Evolutionary conservation across 2,797 vertebrate species (phyloP).

Genomic region (Crocodylus rhombifer): DNA sequence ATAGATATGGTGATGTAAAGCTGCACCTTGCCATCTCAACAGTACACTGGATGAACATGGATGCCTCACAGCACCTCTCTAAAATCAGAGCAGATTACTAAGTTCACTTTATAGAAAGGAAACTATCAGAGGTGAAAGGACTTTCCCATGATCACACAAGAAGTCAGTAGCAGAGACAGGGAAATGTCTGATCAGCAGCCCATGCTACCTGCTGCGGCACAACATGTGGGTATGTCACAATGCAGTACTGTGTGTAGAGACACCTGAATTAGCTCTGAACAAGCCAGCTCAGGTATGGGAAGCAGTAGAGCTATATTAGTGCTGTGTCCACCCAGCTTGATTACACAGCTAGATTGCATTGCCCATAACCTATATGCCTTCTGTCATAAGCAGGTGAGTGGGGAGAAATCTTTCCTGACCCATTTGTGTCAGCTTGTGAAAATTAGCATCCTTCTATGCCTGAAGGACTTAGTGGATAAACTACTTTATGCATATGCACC

Average conservation of each 20-base stretch:
- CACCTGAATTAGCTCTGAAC: too few species aligned
- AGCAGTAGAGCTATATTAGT: too few species aligned
- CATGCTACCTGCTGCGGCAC: neutral
- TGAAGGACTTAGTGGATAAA: neutral
- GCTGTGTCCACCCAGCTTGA: too few species aligned
- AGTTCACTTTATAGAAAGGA: neutral
- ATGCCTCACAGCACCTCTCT: neutral
- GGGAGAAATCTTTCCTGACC: neutral
- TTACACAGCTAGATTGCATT: too few species aligned
- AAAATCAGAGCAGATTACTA: neutral
- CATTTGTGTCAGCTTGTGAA: neutral
- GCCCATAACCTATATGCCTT: too few species aligned
- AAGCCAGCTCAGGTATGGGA: too few species aligned
- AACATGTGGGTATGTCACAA: neutral
- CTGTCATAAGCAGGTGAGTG: neutral
- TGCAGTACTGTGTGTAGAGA: too few species aligned
- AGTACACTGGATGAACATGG: too few species aligned
- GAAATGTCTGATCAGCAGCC: neutral
- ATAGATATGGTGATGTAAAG: too few species aligned
- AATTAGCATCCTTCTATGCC: neutral
- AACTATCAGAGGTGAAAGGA: neutral
- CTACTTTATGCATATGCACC: neutral
- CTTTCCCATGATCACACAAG: neutral
- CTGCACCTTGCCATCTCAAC: too few species aligned
- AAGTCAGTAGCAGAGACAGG: neutral